Evolutionary conservation across 2,113 vertebrate species (phyloP).

Genomic region (Anhinga rufa): DNA sequence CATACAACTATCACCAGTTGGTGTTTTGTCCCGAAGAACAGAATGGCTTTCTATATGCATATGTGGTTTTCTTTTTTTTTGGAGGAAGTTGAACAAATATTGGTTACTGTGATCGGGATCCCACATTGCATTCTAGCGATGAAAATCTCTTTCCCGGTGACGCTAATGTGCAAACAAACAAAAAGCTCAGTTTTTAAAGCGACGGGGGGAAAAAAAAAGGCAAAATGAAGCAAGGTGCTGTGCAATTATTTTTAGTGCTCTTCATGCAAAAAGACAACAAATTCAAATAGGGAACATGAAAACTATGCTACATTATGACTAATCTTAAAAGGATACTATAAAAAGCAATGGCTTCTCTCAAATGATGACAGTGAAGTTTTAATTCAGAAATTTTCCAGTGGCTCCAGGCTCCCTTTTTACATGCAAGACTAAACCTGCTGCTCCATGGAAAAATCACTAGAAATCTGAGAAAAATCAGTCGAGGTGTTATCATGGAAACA

Average conservation of each 20-base stretch:
- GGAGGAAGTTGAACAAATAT: constrained; percentile 8
- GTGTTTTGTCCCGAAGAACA: background rate
- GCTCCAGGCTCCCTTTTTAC: background rate
- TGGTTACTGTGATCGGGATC: background rate
- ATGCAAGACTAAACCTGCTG: background rate
- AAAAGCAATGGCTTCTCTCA: background rate
- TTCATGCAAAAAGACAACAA: background rate
- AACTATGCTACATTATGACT: background rate
- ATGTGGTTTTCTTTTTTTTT: background rate
- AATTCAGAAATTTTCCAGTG: background rate
- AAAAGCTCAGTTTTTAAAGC: background rate
- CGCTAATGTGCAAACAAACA: background rate
- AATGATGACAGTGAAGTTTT: background rate
- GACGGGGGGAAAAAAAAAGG: background rate
- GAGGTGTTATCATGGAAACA: background rate
- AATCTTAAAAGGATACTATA: background rate
- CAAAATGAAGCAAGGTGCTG: background rate
- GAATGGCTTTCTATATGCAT: background rate
- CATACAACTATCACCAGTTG: background rate
- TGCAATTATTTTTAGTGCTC: background rate
- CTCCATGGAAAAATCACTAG: background rate
- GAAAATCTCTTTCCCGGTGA: background rate
- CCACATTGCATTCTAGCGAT: background rate
- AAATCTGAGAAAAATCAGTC: background rate
- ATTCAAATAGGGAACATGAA: background rate